Evolutionary conservation across 1,140 invertebrate genomes (phyloP).

Genomic region (Aplysia californica): DNA sequence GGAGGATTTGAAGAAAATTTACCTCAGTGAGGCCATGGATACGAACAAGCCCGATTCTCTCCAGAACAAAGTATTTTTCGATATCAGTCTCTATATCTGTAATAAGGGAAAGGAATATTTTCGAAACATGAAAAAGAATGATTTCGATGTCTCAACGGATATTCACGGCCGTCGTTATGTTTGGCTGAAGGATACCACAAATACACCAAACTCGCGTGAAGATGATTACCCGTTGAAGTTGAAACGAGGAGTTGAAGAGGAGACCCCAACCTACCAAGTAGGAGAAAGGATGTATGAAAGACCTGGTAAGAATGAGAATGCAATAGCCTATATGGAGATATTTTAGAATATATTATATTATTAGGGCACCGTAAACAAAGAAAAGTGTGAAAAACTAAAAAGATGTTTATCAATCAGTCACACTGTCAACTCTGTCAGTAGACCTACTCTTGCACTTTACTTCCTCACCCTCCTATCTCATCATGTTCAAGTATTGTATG

Average conservation of each 20-base stretch:
- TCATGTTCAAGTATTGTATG: too few species aligned
- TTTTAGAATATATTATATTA: neutral
- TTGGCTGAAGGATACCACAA: constrained; percentile 48
- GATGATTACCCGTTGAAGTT: constrained; percentile 29
- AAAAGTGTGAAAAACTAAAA: too few species aligned
- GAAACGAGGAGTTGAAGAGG: constrained; percentile 47
- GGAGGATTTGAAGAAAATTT: constrained; percentile 57
- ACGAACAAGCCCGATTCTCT: constrained; percentile 52
- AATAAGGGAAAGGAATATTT: constrained; percentile 59
- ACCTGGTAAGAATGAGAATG: constrained; percentile 40
- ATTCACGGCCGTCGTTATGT: constrained; percentile 53
- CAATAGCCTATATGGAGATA: neutral
- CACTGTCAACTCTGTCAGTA: too few species aligned
- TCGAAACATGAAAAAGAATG: constrained; percentile 55
- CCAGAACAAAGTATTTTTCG: constrained; percentile 61
- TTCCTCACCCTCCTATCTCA: too few species aligned
- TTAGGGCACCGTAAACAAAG: neutral
- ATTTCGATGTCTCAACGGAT: constrained; percentile 56
- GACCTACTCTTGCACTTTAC: too few species aligned
- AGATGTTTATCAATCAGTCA: too few species aligned
- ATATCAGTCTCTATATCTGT: constrained; percentile 57
- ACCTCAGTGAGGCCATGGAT: constrained; percentile 54
- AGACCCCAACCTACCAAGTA: constrained; percentile 42
- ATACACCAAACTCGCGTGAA: neutral
- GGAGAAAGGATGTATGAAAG: constrained; percentile 60